These are phyloP conservation scores for Danio choprae DNA, from an alignment of 2,797 vertebrate genomes.

Conservation along the genomic window DNA sequence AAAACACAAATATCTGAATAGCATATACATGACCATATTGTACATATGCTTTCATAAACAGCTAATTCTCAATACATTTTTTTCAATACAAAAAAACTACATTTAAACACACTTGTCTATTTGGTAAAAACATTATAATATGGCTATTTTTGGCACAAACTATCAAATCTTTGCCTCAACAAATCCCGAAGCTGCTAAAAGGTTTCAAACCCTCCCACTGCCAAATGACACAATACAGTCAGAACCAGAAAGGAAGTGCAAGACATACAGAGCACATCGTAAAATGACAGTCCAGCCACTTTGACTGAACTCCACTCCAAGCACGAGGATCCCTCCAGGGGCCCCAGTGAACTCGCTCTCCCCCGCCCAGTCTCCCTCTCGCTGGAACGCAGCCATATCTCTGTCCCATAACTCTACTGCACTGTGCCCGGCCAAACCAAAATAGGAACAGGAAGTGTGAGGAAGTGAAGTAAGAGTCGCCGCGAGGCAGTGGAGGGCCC, in stretches of 20 bases:
- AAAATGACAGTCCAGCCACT: slow-evolving; percentile 47
- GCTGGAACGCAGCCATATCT: slow-evolving; percentile 66
- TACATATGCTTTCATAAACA: no score
- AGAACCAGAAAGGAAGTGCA: slow-evolving; percentile 39
- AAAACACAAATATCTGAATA: no score
- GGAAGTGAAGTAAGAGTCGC: slow-evolving; percentile 57
- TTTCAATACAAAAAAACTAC: slow-evolving; percentile 5
- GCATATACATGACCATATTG: no score
- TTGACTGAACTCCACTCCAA: slow-evolving; percentile 32
- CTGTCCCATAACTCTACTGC: slow-evolving; percentile 65
- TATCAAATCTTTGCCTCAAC: neutral
- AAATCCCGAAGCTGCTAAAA: slow-evolving; percentile 2
- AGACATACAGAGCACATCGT: slow-evolving; percentile 48
- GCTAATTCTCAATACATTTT: neutral
- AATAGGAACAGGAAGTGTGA: slow-evolving; percentile 72
- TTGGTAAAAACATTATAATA: neutral
- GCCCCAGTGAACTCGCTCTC: slow-evolving; percentile 50
- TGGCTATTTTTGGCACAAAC: neutral
- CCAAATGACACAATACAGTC: slow-evolving; percentile 12
- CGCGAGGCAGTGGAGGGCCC: slow-evolving; percentile 28
- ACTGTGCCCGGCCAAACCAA: slow-evolving; percentile 55
- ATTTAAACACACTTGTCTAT: neutral
- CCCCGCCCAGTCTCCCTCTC: neutral
- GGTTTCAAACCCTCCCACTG: neutral
- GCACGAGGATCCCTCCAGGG: slow-evolving; percentile 56